phyloP scores from a whole-genome alignment of 2,113 vertebrate species.

The Pycnonotus jocosus region DNA sequence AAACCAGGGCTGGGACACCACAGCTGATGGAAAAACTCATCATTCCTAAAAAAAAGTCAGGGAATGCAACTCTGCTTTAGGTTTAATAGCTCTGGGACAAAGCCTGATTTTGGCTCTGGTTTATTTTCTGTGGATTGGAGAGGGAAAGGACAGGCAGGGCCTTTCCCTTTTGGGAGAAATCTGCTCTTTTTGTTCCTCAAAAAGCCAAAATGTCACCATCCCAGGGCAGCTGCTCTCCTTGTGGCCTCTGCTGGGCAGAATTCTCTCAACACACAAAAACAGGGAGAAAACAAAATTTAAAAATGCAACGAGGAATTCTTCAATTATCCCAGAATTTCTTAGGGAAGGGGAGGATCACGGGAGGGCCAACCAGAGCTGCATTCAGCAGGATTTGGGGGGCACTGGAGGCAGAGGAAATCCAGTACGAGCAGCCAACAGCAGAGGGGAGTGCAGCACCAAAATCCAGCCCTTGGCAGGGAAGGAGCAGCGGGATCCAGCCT shows the following conservation, averaged over 20 bases:
- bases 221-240: not conserved
- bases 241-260: not conserved
- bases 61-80: not conserved
- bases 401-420: not conserved
- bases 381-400: not conserved
- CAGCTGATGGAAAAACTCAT: not conserved
- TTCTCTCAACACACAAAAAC: not conserved
- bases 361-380: not conserved
- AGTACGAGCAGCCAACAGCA: slow-evolving; percentile 34
- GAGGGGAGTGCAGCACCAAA: slow-evolving; percentile 62
- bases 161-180: not conserved
- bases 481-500: not conserved
- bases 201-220: not conserved
- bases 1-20: not conserved
- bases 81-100: not conserved
- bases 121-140: not conserved
- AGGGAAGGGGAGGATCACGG: not conserved
- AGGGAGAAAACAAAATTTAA: fast-evolving
- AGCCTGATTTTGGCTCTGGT: not conserved
- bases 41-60: not conserved
- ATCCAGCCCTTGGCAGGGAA: not conserved
- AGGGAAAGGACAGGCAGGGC: not conserved
- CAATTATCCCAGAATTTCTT: not conserved
- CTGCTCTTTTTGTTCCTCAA: not conserved
- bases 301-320: fast-evolving